These are phyloP conservation scores for Brenthis ino DNA, from an alignment of 2,888 invertebrate species.

Conservation along the genomic window DNA sequence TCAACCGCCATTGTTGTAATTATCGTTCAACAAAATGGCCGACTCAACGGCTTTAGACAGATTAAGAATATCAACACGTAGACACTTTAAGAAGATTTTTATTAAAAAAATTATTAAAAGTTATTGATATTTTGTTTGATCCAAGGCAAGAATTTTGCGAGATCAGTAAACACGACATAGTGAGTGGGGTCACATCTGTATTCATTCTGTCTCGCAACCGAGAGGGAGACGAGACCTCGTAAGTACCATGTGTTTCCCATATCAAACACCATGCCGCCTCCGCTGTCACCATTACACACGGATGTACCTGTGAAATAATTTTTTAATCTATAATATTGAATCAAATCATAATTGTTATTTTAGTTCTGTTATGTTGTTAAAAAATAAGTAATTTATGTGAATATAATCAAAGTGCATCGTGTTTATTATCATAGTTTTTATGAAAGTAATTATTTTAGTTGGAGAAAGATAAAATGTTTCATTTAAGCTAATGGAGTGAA, in stretches of 20 bases:
- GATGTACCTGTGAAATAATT: conserved; percentile 72
- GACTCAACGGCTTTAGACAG: not conserved
- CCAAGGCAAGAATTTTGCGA: conserved; percentile 82
- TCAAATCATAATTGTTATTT: too few species aligned
- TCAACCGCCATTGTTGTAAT: conserved; percentile 6
- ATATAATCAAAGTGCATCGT: too few species aligned
- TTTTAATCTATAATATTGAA: not conserved
- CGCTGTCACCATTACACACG: conserved; percentile 82
- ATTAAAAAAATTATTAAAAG: conserved; percentile 9
- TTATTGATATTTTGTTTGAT: conserved; percentile 55
- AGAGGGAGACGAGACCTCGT: conserved; percentile 81
- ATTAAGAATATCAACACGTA: not conserved
- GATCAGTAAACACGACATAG: conserved; percentile 84
- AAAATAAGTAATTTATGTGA: too few species aligned
- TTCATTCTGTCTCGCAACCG: conserved; percentile 81
- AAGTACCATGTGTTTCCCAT: conserved; percentile 68
- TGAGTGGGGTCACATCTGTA: conserved; percentile 82
- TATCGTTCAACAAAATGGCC: conserved; percentile 12
- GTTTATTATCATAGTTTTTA: too few species aligned
- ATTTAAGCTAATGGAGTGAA: too few species aligned
- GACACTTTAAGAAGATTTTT: conserved; percentile 1
- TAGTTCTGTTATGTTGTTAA: too few species aligned
- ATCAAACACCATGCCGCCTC: conserved; percentile 78
- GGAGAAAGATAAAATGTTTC: too few species aligned
- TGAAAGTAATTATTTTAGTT: too few species aligned